Conservation (phyloP, 1,140 invertebrate species). For the Copidosoma floridanum region DNA sequence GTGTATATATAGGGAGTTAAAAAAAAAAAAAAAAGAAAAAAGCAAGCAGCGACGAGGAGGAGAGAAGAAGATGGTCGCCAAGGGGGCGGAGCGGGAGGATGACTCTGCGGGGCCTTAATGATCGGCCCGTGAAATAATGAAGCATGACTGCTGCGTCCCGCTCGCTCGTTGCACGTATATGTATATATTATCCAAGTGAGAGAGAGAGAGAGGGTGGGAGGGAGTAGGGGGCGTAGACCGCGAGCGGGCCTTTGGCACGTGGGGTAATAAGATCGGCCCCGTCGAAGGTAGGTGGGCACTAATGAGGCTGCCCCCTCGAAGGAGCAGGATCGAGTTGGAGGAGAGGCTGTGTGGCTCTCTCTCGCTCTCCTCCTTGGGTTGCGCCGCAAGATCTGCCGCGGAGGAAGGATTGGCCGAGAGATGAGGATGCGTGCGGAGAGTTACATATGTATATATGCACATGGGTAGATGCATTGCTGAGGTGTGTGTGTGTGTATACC, state of each 20-base stretch:
- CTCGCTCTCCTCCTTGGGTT: too few relatives aligned
- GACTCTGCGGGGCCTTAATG: slow-evolving; percentile 50
- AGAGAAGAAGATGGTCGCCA: slow-evolving; percentile 30
- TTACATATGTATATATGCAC: background rate
- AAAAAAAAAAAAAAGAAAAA: slow-evolving; percentile 1
- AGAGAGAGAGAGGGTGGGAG: background rate
- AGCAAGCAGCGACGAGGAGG: slow-evolving; percentile 29
- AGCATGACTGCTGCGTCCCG: slow-evolving; percentile 42
- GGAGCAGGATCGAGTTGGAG: slow-evolving; percentile 3
- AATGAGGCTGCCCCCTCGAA: slow-evolving; percentile 44
- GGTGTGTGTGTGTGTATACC: background rate
- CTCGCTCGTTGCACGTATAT: slow-evolving; percentile 34
- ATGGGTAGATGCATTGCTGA: background rate
- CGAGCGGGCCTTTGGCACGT: too few relatives aligned
- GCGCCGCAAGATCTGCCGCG: background rate
- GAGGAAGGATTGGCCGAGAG: background rate
- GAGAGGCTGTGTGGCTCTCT: slow-evolving; percentile 5
- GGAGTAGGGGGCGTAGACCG: too few relatives aligned
- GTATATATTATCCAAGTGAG: background rate
- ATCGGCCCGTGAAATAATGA: slow-evolving; percentile 50
- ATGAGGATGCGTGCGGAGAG: background rate
- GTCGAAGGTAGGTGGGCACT: slow-evolving; percentile 47
- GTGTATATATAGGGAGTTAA: background rate
- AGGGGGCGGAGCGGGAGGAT: slow-evolving; percentile 39
- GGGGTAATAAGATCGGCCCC: slow-evolving; percentile 41